A percentile compares a stretch with the other conserved stretches of the same genome.
Evolutionary conservation across 2,888 invertebrate species (phyloP).

Genomic region (Spilarctia lutea): DNA sequence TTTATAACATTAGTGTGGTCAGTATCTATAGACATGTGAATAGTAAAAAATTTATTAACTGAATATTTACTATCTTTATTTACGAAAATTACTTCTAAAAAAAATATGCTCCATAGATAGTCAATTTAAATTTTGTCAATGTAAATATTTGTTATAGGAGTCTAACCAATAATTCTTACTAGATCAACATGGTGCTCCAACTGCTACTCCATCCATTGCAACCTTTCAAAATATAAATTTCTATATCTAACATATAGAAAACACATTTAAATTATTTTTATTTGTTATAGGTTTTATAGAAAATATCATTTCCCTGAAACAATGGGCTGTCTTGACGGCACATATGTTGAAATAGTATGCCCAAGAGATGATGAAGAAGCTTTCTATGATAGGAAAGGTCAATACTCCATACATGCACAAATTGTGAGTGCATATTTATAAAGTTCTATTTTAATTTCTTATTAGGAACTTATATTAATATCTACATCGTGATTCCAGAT

Average conservation of each 20-base stretch:
- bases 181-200: background rate
- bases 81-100: background rate
- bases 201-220: background rate
- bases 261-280: background rate
- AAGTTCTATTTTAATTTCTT: background rate
- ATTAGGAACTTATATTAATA: background rate
- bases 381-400: slow-evolving; percentile 68
- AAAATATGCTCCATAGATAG: no score
- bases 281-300: slow-evolving; percentile 64
- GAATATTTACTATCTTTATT: no score
- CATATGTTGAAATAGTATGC: slow-evolving; percentile 68
- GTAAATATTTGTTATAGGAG: background rate
- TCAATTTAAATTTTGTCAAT: background rate
- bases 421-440: slow-evolving; percentile 54
- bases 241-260: background rate
- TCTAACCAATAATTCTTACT: background rate
- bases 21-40: no score
- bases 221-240: background rate
- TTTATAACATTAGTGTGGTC: no score
- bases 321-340: slow-evolving; percentile 69
- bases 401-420: slow-evolving; percentile 71
- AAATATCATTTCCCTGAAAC: slow-evolving; percentile 73
- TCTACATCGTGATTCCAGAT: slow-evolving; percentile 50
- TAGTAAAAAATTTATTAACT: no score
- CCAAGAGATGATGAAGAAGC: slow-evolving; percentile 73